Conservation (phyloP, 2,888 invertebrate genomes). For the Scaptomyza cyrtandrae region DNA sequence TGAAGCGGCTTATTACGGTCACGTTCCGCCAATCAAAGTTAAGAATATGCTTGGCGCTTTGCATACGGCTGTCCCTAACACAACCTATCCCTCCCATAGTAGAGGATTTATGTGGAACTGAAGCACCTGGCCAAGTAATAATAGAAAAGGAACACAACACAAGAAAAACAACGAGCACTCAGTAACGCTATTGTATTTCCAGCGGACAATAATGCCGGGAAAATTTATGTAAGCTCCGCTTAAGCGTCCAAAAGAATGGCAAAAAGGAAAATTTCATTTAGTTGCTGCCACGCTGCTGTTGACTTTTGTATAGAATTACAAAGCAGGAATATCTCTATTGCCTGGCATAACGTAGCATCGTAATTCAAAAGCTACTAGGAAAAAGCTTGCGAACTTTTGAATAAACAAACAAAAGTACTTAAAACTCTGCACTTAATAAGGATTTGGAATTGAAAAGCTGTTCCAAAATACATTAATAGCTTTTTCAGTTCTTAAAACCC, state of each 20-base stretch:
- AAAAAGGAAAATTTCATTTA: conserved; percentile 9
- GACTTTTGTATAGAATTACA: conserved; percentile 8
- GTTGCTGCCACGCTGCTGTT: neutral
- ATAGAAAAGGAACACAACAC: neutral
- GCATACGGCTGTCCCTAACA: conserved; percentile 25
- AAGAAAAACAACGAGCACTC: conserved; percentile 11
- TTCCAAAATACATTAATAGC: neutral
- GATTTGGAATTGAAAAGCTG: neutral
- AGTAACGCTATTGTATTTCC: conserved; percentile 28
- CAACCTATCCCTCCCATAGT: neutral
- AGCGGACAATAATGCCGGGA: conserved; percentile 28
- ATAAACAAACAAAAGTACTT: neutral
- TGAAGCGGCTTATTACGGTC: conserved; percentile 67
- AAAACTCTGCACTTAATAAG: neutral
- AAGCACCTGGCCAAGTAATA: conserved; percentile 41
- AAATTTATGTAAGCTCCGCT: conserved; percentile 23
- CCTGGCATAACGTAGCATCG: neutral
- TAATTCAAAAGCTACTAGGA: neutral
- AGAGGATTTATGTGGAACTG: conserved; percentile 14
- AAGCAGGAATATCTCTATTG: neutral
- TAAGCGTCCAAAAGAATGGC: neutral
- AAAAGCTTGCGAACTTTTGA: neutral
- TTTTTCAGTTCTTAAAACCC: too few species aligned
- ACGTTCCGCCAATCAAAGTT: conserved; percentile 69
- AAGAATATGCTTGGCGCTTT: conserved; percentile 45